Evolutionary conservation across 2,888 invertebrate genomes (phyloP).

Genomic region (Ellobium chinense): DNA sequence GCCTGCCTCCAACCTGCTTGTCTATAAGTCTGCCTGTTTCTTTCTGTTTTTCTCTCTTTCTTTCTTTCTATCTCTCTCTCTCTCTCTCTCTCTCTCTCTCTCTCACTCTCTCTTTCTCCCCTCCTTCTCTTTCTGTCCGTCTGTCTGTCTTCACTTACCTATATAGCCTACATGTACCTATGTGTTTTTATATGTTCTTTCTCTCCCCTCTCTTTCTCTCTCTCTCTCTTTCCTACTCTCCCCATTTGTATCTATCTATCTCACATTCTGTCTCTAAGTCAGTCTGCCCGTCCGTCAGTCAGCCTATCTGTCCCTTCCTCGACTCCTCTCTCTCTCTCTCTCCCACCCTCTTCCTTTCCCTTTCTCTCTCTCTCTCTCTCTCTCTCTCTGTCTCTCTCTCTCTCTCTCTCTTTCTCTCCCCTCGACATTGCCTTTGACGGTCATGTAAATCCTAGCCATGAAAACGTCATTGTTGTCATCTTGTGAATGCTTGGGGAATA

Average conservation of each 20-base stretch:
- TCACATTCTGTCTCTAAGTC: slow-evolving; percentile 5
- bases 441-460: too few relatives aligned
- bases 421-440: too few relatives aligned
- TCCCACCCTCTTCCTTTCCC: neutral
- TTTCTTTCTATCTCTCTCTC: neutral
- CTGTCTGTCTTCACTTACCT: neutral
- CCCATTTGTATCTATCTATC: neutral
- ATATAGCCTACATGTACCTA: neutral
- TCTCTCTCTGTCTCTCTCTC: neutral
- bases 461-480: too few relatives aligned
- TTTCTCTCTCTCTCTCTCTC: neutral
- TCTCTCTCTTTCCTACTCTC: slow-evolving; percentile 19
- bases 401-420: slow-evolving; percentile 15
- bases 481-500: too few relatives aligned
- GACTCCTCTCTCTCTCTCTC: slow-evolving; percentile 18
- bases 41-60: neutral
- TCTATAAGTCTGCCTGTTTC: too few relatives aligned
- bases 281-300: neutral
- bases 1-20: too few relatives aligned
- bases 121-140: neutral
- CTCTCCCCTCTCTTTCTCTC: neutral
- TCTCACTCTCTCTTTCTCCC: slow-evolving; percentile 7
- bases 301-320: slow-evolving; percentile 5
- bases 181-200: neutral
- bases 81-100: slow-evolving; percentile 19